A percentile compares a stretch with the other conserved stretches of the same genome.
Evolutionary conservation across 1,140 invertebrate species (phyloP).

Genomic region (Drosophila pachea): DNA sequence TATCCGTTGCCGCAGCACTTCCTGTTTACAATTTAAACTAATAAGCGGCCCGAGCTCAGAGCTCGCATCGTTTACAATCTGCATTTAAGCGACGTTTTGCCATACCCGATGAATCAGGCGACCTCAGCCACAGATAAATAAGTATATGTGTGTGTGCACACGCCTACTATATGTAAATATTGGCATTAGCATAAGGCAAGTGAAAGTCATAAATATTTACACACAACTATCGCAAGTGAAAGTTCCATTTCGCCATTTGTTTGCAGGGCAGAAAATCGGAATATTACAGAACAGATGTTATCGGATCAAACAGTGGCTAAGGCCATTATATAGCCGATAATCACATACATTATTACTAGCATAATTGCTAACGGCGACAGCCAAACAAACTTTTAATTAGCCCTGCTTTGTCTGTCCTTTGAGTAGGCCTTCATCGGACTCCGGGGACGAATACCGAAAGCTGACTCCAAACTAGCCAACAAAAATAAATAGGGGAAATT

Average conservation of each 20-base stretch:
- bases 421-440: background rate
- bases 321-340: background rate
- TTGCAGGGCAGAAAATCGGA: slow-evolving; percentile 13
- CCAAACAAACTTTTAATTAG: too few species aligned
- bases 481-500: too few species aligned
- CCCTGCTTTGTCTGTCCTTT: too few species aligned
- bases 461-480: too few species aligned
- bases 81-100: slow-evolving; percentile 26
- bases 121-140: slow-evolving; percentile 12
- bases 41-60: slow-evolving; percentile 59
- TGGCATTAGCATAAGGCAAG: slow-evolving; percentile 2
- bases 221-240: slow-evolving; percentile 1
- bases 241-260: slow-evolving; percentile 6
- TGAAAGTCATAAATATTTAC: slow-evolving; percentile 22
- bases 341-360: background rate
- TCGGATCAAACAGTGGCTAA: background rate
- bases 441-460: background rate
- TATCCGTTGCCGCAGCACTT: slow-evolving; percentile 62
- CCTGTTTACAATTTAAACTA: slow-evolving; percentile 76
- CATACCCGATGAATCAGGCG: slow-evolving; percentile 69
- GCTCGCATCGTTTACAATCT: slow-evolving; percentile 27
- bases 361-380: background rate
- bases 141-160: slow-evolving; percentile 13
- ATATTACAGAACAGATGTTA: slow-evolving; percentile 3
- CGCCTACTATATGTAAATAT: slow-evolving; percentile 33